Evolutionary conservation across 2,113 vertebrate genomes (phyloP).

Genomic region (Actenoides lindsayi): DNA sequence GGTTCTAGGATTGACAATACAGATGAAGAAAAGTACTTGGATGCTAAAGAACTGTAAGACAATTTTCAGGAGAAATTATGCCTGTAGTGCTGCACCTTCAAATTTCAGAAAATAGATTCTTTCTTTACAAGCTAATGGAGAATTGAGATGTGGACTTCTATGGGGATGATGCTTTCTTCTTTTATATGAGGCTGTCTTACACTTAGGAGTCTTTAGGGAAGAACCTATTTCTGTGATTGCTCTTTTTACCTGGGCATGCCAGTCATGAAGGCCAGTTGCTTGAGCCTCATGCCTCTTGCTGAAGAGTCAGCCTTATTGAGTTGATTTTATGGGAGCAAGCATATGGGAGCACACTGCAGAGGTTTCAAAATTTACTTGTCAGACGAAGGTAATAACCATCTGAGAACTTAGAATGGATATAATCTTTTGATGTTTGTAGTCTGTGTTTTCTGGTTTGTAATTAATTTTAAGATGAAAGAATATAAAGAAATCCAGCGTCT

Average conservation of each 20-base stretch:
- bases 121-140: neutral
- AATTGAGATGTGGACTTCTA: neutral
- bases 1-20: neutral
- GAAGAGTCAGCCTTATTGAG: neutral
- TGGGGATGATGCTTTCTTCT: neutral
- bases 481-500: neutral
- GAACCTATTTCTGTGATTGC: neutral
- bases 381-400: neutral
- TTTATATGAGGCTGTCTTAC: neutral
- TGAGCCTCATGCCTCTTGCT: neutral
- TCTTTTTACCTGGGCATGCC: too few relatives aligned
- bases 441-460: neutral
- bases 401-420: neutral
- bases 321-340: neutral
- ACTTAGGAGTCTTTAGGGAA: neutral
- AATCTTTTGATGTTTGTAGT: neutral
- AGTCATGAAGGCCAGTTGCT: neutral
- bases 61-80: neutral
- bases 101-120: neutral
- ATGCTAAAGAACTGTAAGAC: neutral
- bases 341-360: neutral
- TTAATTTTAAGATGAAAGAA: neutral
- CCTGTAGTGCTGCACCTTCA: neutral
- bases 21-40: neutral
- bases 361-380: neutral